Evolutionary conservation across 2,797 vertebrate genomes (phyloP).

Genomic region (Enteromius trimaculatus): DNA sequence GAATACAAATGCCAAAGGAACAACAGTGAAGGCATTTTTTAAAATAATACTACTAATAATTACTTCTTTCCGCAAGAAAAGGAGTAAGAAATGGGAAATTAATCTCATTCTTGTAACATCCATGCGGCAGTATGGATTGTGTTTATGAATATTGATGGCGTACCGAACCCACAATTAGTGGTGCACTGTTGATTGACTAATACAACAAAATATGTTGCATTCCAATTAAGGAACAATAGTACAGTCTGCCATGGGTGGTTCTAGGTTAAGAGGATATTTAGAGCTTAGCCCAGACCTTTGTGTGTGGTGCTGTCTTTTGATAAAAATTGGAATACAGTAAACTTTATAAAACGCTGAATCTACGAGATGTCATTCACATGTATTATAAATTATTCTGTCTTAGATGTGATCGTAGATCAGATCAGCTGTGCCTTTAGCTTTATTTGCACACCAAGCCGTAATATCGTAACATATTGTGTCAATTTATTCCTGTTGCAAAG

Average conservation of each 20-base stretch:
- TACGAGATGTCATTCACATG: not conserved
- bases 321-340: constrained; percentile 5
- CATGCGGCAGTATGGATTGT: constrained; percentile 7
- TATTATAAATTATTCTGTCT: not conserved
- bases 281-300: constrained; percentile 4
- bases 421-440: not conserved
- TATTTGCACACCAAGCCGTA: not conserved
- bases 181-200: constrained; percentile 13
- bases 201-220: constrained; percentile 38
- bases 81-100: constrained; percentile 10
- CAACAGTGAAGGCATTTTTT: constrained; percentile 40
- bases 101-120: constrained; percentile 18
- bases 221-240: constrained; percentile 38
- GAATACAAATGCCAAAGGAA: constrained; percentile 55
- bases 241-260: constrained; percentile 3
- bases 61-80: constrained; percentile 43
- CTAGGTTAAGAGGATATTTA: constrained; percentile 20
- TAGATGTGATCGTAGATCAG: not conserved
- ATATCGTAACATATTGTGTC: not conserved
- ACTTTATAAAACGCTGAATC: not conserved
- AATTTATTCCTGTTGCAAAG: not conserved
- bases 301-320: not conserved
- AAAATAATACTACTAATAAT: constrained; percentile 55
- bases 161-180: constrained; percentile 13
- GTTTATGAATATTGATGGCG: constrained; percentile 8